A percentile compares a stretch with the other conserved stretches of the same genome.
phyloP scores from a whole-genome alignment of 2,797 vertebrate genomes.

The Chromis chromis region DNA sequence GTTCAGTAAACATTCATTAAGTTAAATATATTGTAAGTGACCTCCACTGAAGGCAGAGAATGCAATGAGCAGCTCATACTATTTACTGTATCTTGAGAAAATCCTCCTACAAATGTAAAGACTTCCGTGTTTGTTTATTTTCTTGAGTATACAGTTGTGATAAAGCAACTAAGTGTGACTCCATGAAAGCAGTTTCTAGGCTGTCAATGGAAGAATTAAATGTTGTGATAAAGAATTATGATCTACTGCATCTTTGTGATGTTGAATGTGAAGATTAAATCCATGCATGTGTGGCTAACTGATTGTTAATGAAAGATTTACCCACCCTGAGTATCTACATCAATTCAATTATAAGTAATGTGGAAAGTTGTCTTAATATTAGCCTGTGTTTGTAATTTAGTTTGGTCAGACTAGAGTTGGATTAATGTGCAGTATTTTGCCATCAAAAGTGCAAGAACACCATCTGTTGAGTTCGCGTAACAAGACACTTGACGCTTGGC shows the following conservation, averaged over 20 bases:
- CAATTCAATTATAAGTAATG: neutral
- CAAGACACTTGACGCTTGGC: neutral
- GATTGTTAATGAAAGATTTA: constrained; percentile 5
- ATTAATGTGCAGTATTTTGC: constrained; percentile 37
- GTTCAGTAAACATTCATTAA: constrained; percentile 50
- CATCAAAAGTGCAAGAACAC: neutral
- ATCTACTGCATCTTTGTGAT: constrained; percentile 5
- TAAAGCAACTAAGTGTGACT: neutral
- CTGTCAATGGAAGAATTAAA: constrained; percentile 14
- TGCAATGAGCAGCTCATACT: constrained; percentile 20
- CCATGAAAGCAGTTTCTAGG: neutral
- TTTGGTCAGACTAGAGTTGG: constrained; percentile 30
- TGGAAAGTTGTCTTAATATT: neutral
- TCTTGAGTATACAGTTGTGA: neutral
- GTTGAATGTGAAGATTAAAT: constrained; percentile 13
- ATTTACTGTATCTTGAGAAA: constrained; percentile 8
- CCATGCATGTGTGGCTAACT: neutral
- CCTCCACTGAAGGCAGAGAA: constrained; percentile 42
- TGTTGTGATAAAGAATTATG: neutral
- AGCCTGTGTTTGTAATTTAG: constrained; percentile 10
- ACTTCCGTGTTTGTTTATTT: neutral
- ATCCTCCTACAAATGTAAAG: neutral
- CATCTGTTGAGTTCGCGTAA: neutral
- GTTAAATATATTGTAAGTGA: constrained; percentile 25
- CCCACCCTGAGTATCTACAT: constrained; percentile 28